These are phyloP conservation scores for Hirtodrosophila cameraria DNA, from an alignment of 2,888 invertebrate species.

Conservation along the genomic window DNA sequence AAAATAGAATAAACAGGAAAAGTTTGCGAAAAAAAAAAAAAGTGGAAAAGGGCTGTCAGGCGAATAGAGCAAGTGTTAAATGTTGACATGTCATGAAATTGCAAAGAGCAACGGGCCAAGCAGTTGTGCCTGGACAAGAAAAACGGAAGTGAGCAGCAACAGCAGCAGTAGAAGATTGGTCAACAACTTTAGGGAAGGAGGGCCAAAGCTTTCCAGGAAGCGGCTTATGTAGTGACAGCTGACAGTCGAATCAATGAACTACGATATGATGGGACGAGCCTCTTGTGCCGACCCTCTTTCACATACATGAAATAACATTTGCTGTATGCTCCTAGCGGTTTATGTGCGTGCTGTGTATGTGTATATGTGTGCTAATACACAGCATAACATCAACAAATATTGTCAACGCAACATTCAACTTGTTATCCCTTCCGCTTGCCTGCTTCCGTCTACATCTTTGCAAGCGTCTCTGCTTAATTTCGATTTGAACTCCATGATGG, in stretches of 20 bases:
- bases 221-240: conserved; percentile 76
- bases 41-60: conserved; percentile 32
- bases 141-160: conserved; percentile 30
- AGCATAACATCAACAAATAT: conserved; percentile 70
- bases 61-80: conserved; percentile 76
- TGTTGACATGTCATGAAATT: conserved; percentile 79
- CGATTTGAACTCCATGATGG: conserved; percentile 71
- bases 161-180: conserved; percentile 46
- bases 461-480: conserved; percentile 62
- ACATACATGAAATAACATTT: conserved; percentile 54
- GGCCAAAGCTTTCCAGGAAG: conserved; percentile 54
- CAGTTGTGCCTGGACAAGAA: conserved; percentile 37
- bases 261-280: conserved; percentile 63
- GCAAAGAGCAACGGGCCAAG: conserved; percentile 59
- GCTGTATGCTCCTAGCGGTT: conserved; percentile 25
- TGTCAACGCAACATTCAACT: conserved; percentile 76
- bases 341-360: conserved; percentile 13
- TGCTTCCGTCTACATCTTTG: conserved; percentile 46
- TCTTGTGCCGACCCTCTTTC: conserved; percentile 15
- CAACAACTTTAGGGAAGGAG: conserved; percentile 37
- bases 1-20: conserved; percentile 43
- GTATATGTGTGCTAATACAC: conserved; percentile 49
- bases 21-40: conserved; percentile 29
- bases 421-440: conserved; percentile 77
- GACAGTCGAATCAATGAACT: conserved; percentile 77